Evolutionary conservation across 2,797 vertebrate genomes (phyloP).

Genomic region (Notolabrus celidotus): DNA sequence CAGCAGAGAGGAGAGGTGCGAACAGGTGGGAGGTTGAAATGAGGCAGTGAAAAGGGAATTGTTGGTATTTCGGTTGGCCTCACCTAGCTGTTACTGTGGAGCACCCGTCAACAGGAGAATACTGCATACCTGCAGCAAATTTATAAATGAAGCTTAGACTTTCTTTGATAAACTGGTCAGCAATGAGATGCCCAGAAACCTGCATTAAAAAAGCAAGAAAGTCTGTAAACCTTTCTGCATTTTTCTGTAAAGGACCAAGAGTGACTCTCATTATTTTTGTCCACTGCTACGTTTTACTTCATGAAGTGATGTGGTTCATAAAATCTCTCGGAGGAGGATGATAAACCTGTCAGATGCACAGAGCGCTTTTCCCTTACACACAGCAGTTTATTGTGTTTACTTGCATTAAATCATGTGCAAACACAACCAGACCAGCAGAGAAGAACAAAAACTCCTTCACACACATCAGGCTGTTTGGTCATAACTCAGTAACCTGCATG

Average conservation of each 20-base stretch:
- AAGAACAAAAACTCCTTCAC: not conserved
- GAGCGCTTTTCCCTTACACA: not conserved
- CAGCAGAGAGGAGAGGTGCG: not conserved
- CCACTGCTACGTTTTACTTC: too few relatives aligned
- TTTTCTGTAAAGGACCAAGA: too few relatives aligned
- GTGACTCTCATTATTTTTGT: too few relatives aligned
- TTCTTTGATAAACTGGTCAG: too few relatives aligned
- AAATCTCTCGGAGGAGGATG: too few relatives aligned
- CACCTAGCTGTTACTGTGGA: not conserved
- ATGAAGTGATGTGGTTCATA: too few relatives aligned
- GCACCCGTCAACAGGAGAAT: not conserved
- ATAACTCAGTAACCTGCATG: too few relatives aligned
- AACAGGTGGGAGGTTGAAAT: not conserved
- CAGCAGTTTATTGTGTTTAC: not conserved
- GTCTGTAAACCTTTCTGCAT: too few relatives aligned
- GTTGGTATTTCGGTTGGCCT: slow-evolving; percentile 2
- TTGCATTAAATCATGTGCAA: not conserved
- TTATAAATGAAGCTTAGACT: not conserved
- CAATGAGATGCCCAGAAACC: too few relatives aligned
- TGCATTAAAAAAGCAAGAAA: too few relatives aligned
- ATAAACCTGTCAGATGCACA: not conserved
- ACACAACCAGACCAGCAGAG: not conserved
- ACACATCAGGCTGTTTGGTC: not conserved
- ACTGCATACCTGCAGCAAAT: not conserved
- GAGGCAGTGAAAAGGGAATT: not conserved